Evolutionary conservation across 2,797 vertebrate genomes (phyloP), one percentile per base, ranked within the genome.

Genomic region (Diglossa cyanea): DNA sequence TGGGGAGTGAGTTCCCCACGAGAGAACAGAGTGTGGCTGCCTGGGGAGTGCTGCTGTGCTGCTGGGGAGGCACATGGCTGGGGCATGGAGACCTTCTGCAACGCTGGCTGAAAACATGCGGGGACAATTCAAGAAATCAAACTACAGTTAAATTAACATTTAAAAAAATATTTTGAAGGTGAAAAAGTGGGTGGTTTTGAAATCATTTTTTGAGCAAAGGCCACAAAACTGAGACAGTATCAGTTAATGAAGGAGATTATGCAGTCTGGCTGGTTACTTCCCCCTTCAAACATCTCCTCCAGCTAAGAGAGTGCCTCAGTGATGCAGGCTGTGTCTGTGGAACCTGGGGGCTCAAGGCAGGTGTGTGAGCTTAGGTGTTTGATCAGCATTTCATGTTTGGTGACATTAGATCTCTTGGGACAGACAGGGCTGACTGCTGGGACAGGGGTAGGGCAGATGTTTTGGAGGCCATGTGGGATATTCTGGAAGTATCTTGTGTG

Each of bases 1-100:
- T 13, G 17, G 6, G 2, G 82, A 15, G 18, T 31, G 45, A 77
- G 33, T 19, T 88, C 5, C 42, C 17, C 3, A 1, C 0, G 0
- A 0, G 40, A 68, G 21, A 54, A 11, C 4, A 44, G 39, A 37
- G 16, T 1, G 13, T 40, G 60, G 55, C 17, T 77, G 28, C 18
- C 23, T 53, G n/a, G 13, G 28, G 18, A 37, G 15, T 0, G 9
- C 35, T 0, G 3, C 19, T 14, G 17, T 11, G 33, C 28, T 35
- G 9, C n/a, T 78, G 67, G 51, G 17, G 6, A 86, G 28, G 15
- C 30, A 51, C 17, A 3, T 1, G 40, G 11, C 60, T 48, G 45
- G 31, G 11, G 5, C 33, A 11, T 8, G 6, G 53, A 66, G 13
- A 63, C 17, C 9, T 37, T 70, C 58, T 58, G 33, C 63, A 44